Conservation (phyloP, 1,140 invertebrate species). For the Sweltsa coloradensis region DNA sequence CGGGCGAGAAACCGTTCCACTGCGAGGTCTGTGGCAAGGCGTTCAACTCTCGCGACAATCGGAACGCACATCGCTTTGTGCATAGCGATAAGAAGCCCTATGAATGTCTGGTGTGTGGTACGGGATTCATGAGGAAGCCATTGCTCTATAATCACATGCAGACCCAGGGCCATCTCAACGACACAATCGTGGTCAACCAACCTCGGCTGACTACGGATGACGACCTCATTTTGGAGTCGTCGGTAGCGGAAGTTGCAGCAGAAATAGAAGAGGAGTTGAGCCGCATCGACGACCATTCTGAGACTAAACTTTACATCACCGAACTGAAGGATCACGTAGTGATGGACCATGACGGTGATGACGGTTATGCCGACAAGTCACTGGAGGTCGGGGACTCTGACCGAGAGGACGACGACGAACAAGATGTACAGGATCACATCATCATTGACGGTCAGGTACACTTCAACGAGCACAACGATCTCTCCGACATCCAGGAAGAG, state of each 20-base stretch:
- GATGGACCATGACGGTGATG: conserved; percentile 29
- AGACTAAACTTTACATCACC: conserved; percentile 38
- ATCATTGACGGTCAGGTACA: conserved; percentile 38
- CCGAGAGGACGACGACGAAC: conserved; percentile 25
- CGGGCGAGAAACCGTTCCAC: conserved; percentile 60
- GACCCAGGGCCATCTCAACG: conserved; percentile 51
- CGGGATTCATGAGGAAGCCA: conserved; percentile 73
- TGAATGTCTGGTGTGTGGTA: conserved; percentile 65
- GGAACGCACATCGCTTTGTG: conserved; percentile 72
- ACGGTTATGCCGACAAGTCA: conserved; percentile 20
- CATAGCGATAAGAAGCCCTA: conserved; percentile 80
- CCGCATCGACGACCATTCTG: conserved; percentile 30
- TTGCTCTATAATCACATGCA: conserved; percentile 68
- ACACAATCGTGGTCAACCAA: conserved; percentile 67
- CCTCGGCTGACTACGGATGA: conserved; percentile 49
- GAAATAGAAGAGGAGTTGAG: conserved; percentile 28
- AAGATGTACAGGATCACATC: conserved; percentile 35
- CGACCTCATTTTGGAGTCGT: conserved; percentile 34
- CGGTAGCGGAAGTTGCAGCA: conserved; percentile 27
- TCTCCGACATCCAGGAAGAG: conserved; percentile 5
- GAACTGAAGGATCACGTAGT: conserved; percentile 42
- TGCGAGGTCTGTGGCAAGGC: conserved; percentile 81
- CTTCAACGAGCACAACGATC: conserved; percentile 7
- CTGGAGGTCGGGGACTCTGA: conserved; percentile 24
- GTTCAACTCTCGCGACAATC: conserved; percentile 71